Conservation (phyloP, 2,888 invertebrate species). For the Drosophila anomalata region DNA sequence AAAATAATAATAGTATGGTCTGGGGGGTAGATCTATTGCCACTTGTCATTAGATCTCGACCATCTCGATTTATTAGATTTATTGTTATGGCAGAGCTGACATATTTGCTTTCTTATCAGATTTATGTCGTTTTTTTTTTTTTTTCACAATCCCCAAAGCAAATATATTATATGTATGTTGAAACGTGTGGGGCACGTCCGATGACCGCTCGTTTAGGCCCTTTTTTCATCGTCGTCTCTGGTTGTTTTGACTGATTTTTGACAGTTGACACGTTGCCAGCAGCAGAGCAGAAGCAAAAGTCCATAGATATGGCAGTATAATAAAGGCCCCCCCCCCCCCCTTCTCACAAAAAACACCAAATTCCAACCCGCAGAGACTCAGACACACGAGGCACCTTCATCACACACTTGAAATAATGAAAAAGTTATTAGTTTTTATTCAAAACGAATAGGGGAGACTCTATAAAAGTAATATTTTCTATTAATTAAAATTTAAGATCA, state of each 20-base stretch:
- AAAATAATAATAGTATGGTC: not conserved
- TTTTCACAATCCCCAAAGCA: not conserved
- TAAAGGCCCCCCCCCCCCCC: not conserved
- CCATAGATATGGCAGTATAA: not conserved
- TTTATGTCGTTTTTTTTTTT: conserved; percentile 60
- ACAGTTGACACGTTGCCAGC: conserved; percentile 77
- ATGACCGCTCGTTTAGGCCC: conserved; percentile 1
- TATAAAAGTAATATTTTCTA: not conserved
- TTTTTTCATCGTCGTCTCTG: not conserved
- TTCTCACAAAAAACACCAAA: not conserved
- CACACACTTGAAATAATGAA: conserved; percentile 21
- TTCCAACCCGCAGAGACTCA: not conserved
- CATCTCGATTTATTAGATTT: conserved; percentile 33
- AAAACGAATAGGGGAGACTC: not conserved
- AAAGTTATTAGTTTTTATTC: not conserved
- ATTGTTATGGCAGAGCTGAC: conserved; percentile 54
- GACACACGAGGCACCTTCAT: not conserved
- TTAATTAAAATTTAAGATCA: too few relatives aligned
- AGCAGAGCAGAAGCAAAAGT: conserved; percentile 38
- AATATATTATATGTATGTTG: not conserved
- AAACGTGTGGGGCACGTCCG: conserved; percentile 51
- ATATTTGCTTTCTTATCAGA: conserved; percentile 76
- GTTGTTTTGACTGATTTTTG: conserved; percentile 70
- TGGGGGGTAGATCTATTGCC: conserved; percentile 47
- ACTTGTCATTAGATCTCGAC: conserved; percentile 46